Percentiles rank a stretch among this genome's conserved stretches.
These are phyloP conservation scores for Chromis chromis DNA, from an alignment of 2,797 vertebrate species.

Conservation along the genomic window DNA sequence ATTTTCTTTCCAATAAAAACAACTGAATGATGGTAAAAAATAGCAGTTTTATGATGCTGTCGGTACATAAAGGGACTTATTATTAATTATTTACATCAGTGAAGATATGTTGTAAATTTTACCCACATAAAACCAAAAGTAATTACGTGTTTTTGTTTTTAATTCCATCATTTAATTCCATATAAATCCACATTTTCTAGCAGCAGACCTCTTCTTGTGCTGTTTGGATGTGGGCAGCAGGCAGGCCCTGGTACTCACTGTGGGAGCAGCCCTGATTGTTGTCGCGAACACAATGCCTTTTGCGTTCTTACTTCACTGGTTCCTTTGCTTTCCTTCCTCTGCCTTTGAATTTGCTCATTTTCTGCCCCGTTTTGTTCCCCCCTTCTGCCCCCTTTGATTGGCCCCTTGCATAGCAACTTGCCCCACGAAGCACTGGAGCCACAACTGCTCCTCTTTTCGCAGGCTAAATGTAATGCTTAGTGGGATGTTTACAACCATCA, in stretches of 20 bases:
- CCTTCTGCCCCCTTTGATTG: constrained; percentile 63
- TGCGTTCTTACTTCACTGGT: constrained; percentile 83
- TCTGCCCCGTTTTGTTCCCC: constrained; percentile 79
- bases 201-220: constrained; percentile 19
- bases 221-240: constrained; percentile 52
- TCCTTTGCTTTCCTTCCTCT: constrained; percentile 82
- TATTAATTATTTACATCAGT: not conserved
- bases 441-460: constrained; percentile 44
- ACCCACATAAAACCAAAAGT: constrained; percentile 2
- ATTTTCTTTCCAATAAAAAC: not conserved
- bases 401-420: constrained; percentile 75
- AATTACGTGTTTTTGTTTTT: constrained; percentile 4
- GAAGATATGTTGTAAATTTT: constrained; percentile 9
- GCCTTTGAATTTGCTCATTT: constrained; percentile 89
- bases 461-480: constrained; percentile 23
- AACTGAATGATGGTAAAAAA: not conserved
- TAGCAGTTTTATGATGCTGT: too few relatives aligned
- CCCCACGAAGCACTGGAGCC: constrained; percentile 67
- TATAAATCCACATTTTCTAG: constrained; percentile 8
- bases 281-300: constrained; percentile 79
- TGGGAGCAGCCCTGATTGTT: constrained; percentile 69
- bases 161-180: constrained; percentile 18
- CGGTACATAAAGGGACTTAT: too few relatives aligned
- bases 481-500: not conserved
- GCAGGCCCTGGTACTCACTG: constrained; percentile 49